A percentile compares a stretch with the other conserved stretches of the same genome.
These are phyloP conservation scores for Aramus guarauna DNA, from an alignment of 2,113 vertebrate genomes.

Conservation along the genomic window DNA sequence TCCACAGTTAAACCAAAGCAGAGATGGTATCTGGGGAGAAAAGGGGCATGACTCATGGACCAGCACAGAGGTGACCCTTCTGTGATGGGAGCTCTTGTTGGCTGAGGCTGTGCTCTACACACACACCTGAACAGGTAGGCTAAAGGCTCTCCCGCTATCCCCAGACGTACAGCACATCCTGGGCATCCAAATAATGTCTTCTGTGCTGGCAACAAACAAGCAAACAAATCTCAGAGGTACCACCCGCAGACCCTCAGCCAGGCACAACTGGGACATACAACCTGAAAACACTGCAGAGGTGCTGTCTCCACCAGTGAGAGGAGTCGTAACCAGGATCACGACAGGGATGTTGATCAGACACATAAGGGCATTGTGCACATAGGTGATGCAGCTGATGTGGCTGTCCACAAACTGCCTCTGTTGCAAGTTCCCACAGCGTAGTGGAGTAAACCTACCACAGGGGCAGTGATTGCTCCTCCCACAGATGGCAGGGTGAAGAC, in stretches of 20 bases:
- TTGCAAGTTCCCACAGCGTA: no score
- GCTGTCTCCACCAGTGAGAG: neutral
- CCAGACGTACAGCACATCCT: neutral
- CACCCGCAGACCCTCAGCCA: neutral
- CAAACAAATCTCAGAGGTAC: neutral
- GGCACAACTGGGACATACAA: neutral
- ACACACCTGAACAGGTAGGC: neutral
- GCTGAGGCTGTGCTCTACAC: neutral
- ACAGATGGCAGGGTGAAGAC: neutral
- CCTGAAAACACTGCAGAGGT: neutral
- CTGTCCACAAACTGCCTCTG: neutral
- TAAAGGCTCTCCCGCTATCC: neutral
- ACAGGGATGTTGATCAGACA: neutral
- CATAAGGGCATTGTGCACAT: rapidly evolving
- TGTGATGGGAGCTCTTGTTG: neutral
- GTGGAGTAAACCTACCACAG: neutral
- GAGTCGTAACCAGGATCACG: neutral
- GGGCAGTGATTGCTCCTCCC: neutral
- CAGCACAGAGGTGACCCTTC: neutral
- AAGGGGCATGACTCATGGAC: neutral
- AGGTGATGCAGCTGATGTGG: neutral
- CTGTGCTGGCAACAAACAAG: neutral
- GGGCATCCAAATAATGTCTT: neutral
- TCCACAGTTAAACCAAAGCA: neutral
- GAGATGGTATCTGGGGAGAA: neutral